Percentiles rank a stretch among this genome's conserved stretches.
Conservation (phyloP, 1,140 invertebrate genomes). For the Atta texana region DNA sequence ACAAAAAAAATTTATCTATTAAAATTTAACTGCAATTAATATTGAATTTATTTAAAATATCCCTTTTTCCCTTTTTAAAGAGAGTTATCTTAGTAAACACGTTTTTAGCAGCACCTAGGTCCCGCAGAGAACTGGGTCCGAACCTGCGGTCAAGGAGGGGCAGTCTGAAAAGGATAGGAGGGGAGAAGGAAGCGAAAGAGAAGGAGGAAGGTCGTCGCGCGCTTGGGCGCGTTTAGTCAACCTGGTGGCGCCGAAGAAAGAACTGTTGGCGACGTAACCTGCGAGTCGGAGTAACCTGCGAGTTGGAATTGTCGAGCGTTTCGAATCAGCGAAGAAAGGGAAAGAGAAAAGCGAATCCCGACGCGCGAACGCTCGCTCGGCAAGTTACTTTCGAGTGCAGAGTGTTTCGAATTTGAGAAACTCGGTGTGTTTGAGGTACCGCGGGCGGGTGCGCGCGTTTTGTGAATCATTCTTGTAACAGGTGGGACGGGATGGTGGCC, state of each 20-base stretch:
- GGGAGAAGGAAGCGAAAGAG: constrained; percentile 59
- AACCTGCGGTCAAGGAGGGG: constrained; percentile 64
- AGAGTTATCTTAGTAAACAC: too few relatives aligned
- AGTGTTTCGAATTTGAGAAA: not conserved
- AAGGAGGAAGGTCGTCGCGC: constrained; percentile 56
- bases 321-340: not conserved
- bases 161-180: constrained; percentile 28
- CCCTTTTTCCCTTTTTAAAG: too few relatives aligned
- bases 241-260: constrained; percentile 79
- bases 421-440: not conserved
- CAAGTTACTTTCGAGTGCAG: not conserved
- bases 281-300: constrained; percentile 45
- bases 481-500: constrained; percentile 74
- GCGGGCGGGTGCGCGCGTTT: constrained; percentile 30
- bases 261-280: constrained; percentile 63
- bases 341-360: not conserved
- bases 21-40: too few relatives aligned
- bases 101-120: constrained; percentile 2
- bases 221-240: constrained; percentile 79
- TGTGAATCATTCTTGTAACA: constrained; percentile 35
- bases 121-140: constrained; percentile 38
- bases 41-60: too few relatives aligned
- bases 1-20: too few relatives aligned
- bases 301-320: constrained; percentile 27
- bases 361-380: not conserved